These are phyloP conservation scores for Trachymyrmex cornetzi DNA, from an alignment of 1,140 invertebrate species.

Conservation along the genomic window DNA sequence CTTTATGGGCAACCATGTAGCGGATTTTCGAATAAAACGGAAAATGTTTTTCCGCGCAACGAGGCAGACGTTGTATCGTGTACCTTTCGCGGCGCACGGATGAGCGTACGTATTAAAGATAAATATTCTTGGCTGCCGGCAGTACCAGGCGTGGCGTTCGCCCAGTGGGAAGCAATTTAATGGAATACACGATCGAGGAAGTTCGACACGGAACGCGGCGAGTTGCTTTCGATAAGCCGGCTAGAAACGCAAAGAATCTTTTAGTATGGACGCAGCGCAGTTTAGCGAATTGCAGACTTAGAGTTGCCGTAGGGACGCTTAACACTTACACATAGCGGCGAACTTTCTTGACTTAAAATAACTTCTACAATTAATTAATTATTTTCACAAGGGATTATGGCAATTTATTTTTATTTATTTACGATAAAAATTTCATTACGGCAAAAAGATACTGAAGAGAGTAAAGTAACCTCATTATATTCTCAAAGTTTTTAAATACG, in stretches of 20 bases:
- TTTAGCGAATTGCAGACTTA: constrained; percentile 33
- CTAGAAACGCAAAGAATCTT: constrained; percentile 59
- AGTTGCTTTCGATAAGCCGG: constrained; percentile 52
- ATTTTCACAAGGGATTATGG: neutral
- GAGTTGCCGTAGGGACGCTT: constrained; percentile 1
- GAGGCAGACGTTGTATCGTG: constrained; percentile 36
- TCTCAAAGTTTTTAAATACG: neutral
- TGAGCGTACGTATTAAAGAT: constrained; percentile 63
- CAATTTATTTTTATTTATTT: neutral
- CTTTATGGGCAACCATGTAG: constrained; percentile 67
- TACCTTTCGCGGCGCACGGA: constrained; percentile 55
- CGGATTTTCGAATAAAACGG: constrained; percentile 35
- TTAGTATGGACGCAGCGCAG: constrained; percentile 10
- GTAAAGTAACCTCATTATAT: neutral
- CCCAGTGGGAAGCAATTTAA: constrained; percentile 58
- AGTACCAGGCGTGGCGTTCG: constrained; percentile 50
- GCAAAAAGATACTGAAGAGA: neutral
- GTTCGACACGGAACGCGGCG: constrained; percentile 45
- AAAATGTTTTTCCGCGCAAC: constrained; percentile 66
- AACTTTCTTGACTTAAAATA: constrained; percentile 11
- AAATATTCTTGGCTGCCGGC: constrained; percentile 61
- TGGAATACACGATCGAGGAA: constrained; percentile 59
- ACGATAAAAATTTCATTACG: neutral
- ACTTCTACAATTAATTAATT: constrained; percentile 7
- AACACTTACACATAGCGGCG: neutral